Percentiles rank a stretch among this genome's conserved stretches.
Evolutionary conservation across 2,888 invertebrate genomes (phyloP).

Genomic region (Chalcosyrphus nemorum): DNA sequence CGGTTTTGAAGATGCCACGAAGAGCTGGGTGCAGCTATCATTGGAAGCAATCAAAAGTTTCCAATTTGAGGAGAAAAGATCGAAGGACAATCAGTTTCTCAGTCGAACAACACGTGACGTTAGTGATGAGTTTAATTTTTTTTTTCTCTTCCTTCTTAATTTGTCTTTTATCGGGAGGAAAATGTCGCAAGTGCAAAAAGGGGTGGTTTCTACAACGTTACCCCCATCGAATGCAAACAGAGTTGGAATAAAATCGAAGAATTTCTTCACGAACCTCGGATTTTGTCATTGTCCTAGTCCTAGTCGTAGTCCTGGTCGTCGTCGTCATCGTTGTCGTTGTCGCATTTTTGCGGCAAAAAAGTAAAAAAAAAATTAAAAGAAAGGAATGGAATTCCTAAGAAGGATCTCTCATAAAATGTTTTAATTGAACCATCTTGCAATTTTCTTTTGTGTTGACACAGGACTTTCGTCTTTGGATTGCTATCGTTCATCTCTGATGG

Average conservation of each 20-base stretch:
- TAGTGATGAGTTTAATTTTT: slow-evolving; percentile 55
- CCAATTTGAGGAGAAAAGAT: slow-evolving; percentile 50
- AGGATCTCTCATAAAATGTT: slow-evolving; percentile 62
- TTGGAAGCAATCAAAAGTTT: slow-evolving; percentile 69
- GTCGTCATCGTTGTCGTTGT: slow-evolving; percentile 28
- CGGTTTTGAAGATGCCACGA: not conserved
- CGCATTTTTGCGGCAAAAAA: not conserved
- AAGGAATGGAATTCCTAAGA: too few species aligned
- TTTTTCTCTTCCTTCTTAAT: slow-evolving; percentile 23
- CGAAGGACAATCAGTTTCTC: slow-evolving; percentile 67
- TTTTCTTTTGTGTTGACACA: slow-evolving; percentile 70
- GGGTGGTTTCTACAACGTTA: slow-evolving; percentile 24
- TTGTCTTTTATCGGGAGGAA: slow-evolving; percentile 28
- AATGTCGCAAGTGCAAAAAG: slow-evolving; percentile 3
- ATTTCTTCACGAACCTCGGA: slow-evolving; percentile 34
- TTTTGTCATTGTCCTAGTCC: slow-evolving; percentile 36
- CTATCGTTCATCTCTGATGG: slow-evolving; percentile 53
- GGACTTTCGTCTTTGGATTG: slow-evolving; percentile 52
- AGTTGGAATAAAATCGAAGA: slow-evolving; percentile 26
- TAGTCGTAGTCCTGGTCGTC: too few species aligned
- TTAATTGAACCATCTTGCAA: slow-evolving; percentile 65
- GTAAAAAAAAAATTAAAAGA: not conserved
- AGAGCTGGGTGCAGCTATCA: slow-evolving; percentile 20
- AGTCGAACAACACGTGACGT: slow-evolving; percentile 69
- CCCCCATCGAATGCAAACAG: slow-evolving; percentile 59